A percentile compares a stretch with the other conserved stretches of the same genome.
phyloP scores from a whole-genome alignment of 2,888 invertebrate genomes.

The Nineta flava region DNA sequence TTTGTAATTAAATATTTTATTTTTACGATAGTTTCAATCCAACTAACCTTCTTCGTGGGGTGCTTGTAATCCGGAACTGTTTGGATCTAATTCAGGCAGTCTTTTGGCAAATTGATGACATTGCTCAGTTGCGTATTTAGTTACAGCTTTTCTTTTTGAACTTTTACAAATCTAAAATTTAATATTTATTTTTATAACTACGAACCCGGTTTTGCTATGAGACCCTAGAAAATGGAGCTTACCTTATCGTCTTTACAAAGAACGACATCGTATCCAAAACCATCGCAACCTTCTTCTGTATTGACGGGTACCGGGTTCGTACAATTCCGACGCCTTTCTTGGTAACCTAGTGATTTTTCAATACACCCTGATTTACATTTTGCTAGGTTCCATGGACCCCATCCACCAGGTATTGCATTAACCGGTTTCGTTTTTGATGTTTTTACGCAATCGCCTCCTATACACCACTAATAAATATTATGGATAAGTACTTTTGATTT shows the following conservation, averaged over 20 bases:
- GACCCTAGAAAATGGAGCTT: too few relatives aligned
- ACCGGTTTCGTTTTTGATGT: conserved; percentile 24
- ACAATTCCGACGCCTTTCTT: conserved; percentile 39
- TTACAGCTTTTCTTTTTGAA: conserved; percentile 33
- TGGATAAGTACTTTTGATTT: conserved; percentile 1
- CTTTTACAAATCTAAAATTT: conserved; percentile 28
- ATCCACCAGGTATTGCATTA: conserved; percentile 33
- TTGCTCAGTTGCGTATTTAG: conserved; percentile 43
- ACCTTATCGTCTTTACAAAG: conserved; percentile 52
- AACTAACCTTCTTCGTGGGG: conserved; percentile 47
- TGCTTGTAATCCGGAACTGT: conserved; percentile 55
- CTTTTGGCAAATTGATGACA: conserved; percentile 45
- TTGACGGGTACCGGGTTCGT: conserved; percentile 31
- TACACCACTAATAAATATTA: conserved; percentile 39
- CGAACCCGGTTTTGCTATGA: too few relatives aligned
- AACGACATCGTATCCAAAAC: conserved; percentile 43
- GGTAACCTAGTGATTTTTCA: conserved; percentile 40
- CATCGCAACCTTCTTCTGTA: conserved; percentile 41
- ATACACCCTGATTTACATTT: conserved; percentile 53
- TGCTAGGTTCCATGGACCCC: conserved; percentile 46
- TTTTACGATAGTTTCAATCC: background rate
- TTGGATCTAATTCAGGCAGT: conserved; percentile 43
- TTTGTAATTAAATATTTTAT: background rate
- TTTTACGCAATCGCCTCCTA: conserved; percentile 45
- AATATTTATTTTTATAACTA: background rate